Conservation (phyloP, 2,888 invertebrate genomes). For the Belgica antarctica region DNA sequence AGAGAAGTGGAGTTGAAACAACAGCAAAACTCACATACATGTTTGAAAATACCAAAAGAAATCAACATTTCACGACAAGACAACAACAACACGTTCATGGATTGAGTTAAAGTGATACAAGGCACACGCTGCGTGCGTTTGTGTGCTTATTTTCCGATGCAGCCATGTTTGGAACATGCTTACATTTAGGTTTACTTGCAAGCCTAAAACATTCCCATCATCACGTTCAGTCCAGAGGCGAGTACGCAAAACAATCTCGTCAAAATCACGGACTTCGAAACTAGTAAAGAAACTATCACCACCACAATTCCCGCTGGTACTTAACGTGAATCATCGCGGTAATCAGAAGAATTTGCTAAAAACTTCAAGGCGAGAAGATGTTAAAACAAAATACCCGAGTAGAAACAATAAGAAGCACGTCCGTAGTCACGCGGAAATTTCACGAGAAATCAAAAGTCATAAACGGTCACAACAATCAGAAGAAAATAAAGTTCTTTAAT, state of each 20-base stretch:
- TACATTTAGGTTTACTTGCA: background rate
- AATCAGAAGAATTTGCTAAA: background rate
- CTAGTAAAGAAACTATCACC: background rate
- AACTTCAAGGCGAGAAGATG: background rate
- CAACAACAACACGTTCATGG: constrained; percentile 25
- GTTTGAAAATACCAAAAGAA: background rate
- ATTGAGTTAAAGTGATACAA: background rate
- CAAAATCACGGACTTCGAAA: too few species aligned
- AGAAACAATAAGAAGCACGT: too few species aligned
- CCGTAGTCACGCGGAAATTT: too few species aligned
- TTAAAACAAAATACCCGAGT: too few species aligned
- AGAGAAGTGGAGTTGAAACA: constrained; percentile 5
- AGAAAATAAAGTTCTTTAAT: too few species aligned
- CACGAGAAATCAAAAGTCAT: too few species aligned
- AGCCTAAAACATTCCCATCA: background rate
- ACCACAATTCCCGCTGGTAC: background rate
- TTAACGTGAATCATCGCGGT: background rate
- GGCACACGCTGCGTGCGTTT: background rate
- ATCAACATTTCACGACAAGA: constrained; percentile 12
- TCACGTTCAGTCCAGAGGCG: background rate
- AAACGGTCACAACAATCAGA: too few species aligned
- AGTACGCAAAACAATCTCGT: too few species aligned
- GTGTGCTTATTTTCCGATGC: constrained; percentile 17
- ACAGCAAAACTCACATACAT: background rate
- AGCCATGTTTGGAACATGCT: constrained; percentile 13